Base-by-base conservation (phyloP, 1,140 invertebrate genomes). In the Archegozetes longisetosus region DNA sequence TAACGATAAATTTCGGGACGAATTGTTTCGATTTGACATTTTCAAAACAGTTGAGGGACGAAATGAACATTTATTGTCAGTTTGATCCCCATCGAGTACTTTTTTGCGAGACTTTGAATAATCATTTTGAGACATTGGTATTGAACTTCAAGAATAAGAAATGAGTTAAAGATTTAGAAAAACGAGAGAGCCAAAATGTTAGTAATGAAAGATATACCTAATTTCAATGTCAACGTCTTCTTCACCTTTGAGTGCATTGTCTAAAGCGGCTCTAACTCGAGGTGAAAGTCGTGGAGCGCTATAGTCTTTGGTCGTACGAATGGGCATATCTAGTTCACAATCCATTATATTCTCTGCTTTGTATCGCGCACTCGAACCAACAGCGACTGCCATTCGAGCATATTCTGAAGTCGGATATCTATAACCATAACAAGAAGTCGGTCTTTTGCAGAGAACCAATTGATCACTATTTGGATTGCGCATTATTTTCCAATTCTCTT, bases 271-370 rank as follows among this genome's bases (percentile, higher is more conserved):
- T 64, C 84, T 80, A 53, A 86, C 76, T 1, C 79, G 78, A 2
- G 83, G 82, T 0, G 82, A 82, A 13, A 86, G 79, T 3, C 75
- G 74, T 14, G 84, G 83, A 22, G 79, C 79, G 55, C 82, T 79
- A 69, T 88, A 89, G 67, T 89, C 84, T 65, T 84, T 73, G 0
- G 85, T 88, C 0, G 84, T 88, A 61, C 84, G 73, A 49, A 79
- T 77, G 2, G 85, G 84, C 77, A 85, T 81, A 65, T 88, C 84
- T 58, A 92, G 73, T 66, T 88, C 83, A 4, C 40, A 58, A 20
- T 40, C 57, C 50, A 49, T 49, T 27, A 56, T 50, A 52, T 60
- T 60, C 23, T 58, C 63, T 61, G 58, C 73, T 69, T 76, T 74
- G 64, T 75, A 74, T 64, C 81, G 67, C 72, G 77, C 69, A 69